phyloP scores from a whole-genome alignment of 2,797 vertebrate species.

The Leuciscus waleckii region DNA sequence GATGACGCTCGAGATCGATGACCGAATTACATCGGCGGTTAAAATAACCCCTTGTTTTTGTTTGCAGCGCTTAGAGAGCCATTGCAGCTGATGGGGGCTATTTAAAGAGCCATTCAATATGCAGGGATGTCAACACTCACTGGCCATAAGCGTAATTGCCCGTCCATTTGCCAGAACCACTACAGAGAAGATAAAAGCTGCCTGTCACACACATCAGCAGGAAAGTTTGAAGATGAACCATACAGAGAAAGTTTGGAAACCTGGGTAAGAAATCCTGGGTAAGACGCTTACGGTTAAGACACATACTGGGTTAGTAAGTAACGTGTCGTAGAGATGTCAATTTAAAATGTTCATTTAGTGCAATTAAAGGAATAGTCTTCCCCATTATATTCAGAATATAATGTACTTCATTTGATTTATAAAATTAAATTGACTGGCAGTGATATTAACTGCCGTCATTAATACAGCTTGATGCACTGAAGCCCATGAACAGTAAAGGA shows the following conservation, averaged over 20 bases:
- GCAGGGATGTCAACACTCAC: conserved; percentile 84
- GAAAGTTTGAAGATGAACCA: conserved; percentile 74
- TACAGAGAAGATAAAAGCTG: conserved; percentile 74
- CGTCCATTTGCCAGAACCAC: conserved; percentile 79
- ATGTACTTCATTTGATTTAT: too few relatives aligned
- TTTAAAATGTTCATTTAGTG: background rate
- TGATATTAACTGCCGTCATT: background rate
- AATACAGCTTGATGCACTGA: background rate
- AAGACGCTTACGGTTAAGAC: background rate
- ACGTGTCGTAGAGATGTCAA: background rate
- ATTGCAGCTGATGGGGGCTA: conserved; percentile 82
- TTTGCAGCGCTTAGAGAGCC: conserved; percentile 78
- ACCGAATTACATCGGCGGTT: conserved; percentile 74
- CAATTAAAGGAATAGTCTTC: background rate
- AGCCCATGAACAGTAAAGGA: background rate
- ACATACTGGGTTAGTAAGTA: background rate
- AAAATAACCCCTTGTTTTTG: conserved; percentile 77
- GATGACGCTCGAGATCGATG: conserved; percentile 71
- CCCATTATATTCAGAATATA: too few relatives aligned
- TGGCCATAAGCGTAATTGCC: conserved; percentile 84
- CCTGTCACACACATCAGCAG: conserved; percentile 77
- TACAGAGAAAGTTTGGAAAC: conserved; percentile 54
- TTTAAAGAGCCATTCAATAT: conserved; percentile 85
- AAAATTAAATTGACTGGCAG: background rate
- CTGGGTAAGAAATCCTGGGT: background rate